Conservation (phyloP, 1,140 invertebrate species). For the Geopemphigus sp. region DNA sequence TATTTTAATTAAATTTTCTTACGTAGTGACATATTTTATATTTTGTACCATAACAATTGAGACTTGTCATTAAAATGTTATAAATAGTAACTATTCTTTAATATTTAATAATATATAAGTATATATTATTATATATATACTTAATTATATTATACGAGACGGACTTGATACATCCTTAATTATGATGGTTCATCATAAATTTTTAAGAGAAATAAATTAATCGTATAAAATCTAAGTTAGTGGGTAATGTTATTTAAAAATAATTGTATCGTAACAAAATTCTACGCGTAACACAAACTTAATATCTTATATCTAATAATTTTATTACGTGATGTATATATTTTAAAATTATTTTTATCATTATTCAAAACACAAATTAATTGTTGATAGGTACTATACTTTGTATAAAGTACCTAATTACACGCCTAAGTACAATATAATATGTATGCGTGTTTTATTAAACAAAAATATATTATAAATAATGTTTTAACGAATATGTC, state of each 20-base stretch:
- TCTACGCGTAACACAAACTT: background rate
- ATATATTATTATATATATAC: too few relatives aligned
- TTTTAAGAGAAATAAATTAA: constrained; percentile 6
- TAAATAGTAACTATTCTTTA: background rate
- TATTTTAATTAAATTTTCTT: constrained; percentile 6
- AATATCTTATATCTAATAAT: background rate
- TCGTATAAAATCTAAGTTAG: constrained; percentile 19
- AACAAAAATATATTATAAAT: background rate
- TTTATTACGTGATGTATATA: constrained; percentile 13
- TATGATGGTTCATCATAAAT: background rate
- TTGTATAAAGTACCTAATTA: background rate
- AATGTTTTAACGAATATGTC: background rate
- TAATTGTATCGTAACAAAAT: constrained; percentile 17
- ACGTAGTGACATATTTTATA: background rate
- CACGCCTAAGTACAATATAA: constrained; percentile 11
- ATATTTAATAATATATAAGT: constrained; percentile 1
- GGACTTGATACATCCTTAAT: constrained; percentile 20
- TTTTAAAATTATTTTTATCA: constrained; percentile 21
- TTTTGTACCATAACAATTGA: constrained; percentile 30
- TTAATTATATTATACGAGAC: background rate
- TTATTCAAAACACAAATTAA: background rate
- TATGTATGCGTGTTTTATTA: too few relatives aligned
- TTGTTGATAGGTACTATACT: background rate
- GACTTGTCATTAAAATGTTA: constrained; percentile 2
- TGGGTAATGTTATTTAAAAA: constrained; percentile 29